These are phyloP conservation scores for Epinotia demarniana DNA, from an alignment of 2,888 invertebrate species.

Conservation along the genomic window DNA sequence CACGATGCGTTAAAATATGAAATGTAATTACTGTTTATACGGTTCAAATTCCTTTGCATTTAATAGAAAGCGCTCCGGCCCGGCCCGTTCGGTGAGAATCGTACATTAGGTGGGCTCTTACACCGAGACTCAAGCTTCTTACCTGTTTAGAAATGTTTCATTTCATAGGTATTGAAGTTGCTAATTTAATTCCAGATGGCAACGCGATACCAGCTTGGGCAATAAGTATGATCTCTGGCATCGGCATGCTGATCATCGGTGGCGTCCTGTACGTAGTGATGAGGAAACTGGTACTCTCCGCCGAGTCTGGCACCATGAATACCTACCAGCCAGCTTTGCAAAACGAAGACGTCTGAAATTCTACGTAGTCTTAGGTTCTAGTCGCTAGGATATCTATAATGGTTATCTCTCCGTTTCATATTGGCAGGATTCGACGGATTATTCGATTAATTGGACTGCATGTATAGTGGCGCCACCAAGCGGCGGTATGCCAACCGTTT, in stretches of 20 bases:
- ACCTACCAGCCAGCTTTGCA: constrained; percentile 85
- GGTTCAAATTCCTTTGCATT: too few species aligned
- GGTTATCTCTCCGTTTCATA: background rate
- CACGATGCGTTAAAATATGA: too few species aligned
- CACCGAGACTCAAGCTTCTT: too few species aligned
- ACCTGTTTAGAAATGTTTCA: too few species aligned
- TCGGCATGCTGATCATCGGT: constrained; percentile 89
- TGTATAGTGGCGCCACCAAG: background rate
- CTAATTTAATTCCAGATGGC: constrained; percentile 78
- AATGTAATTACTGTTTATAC: too few species aligned
- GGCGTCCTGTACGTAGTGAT: constrained; percentile 87
- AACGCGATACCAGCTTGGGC: constrained; percentile 92
- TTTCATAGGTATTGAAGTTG: background rate
- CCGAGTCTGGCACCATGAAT: constrained; percentile 75
- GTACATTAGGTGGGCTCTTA: too few species aligned
- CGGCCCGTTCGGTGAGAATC: too few species aligned
- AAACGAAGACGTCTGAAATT: constrained; percentile 75
- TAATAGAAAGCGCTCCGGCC: too few species aligned
- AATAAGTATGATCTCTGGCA: constrained; percentile 87
- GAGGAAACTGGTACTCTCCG: constrained; percentile 87
- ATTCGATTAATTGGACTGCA: too few species aligned
- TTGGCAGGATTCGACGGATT: background rate
- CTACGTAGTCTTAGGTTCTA: background rate
- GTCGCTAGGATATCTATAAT: background rate
- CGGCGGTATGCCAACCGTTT: background rate